Evolutionary conservation across 2,797 vertebrate species (phyloP).

Genomic region (Melanogrammus aeglefinus): DNA sequence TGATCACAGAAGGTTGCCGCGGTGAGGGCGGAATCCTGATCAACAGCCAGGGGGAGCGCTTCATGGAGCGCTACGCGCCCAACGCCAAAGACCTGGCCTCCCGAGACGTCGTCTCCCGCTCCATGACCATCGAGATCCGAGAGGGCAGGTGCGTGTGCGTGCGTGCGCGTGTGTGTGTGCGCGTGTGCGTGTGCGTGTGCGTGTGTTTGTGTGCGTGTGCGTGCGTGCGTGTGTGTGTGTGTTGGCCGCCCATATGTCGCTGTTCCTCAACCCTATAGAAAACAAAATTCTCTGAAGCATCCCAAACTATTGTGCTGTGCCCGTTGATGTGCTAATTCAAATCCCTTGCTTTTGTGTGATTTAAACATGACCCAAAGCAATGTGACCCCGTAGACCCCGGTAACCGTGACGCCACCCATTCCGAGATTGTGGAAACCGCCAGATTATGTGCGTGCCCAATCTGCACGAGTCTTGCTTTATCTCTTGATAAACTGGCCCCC

Average conservation of each 20-base stretch:
- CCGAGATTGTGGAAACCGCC: background rate
- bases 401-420: too few relatives aligned
- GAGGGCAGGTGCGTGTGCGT: conserved; percentile 82
- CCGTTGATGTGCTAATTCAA: background rate
- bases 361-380: background rate
- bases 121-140: conserved; percentile 97
- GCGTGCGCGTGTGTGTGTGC: too few relatives aligned
- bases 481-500: background rate
- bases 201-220: conserved; percentile 33
- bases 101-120: conserved; percentile 93
- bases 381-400: too few relatives aligned
- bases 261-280: background rate
- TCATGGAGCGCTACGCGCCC: conserved; percentile 98
- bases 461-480: background rate
- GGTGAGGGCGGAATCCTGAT: conserved; percentile 97
- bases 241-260: background rate
- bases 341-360: background rate
- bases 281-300: background rate
- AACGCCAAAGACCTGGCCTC: conserved; percentile 97
- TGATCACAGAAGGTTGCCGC: conserved; percentile 97
- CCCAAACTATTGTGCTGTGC: background rate
- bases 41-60: conserved; percentile 95
- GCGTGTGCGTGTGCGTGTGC: conserved; percentile 43
- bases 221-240: conserved; percentile 13
- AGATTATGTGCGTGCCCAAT: too few relatives aligned